phyloP scores from a whole-genome alignment of 2,888 invertebrate genomes.

The Nomada fabriciana region DNA sequence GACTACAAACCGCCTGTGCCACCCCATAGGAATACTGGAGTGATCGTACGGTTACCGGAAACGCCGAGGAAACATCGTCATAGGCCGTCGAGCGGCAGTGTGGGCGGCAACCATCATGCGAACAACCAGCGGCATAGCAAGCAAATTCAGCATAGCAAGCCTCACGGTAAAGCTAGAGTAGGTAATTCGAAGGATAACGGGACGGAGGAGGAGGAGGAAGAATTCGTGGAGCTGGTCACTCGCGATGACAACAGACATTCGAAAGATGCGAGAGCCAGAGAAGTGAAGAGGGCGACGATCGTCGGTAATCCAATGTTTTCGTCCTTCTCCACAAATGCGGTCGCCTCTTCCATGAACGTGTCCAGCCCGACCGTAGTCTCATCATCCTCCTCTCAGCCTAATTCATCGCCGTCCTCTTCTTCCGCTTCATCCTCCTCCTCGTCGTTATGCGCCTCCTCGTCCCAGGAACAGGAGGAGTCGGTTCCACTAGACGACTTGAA shows the following conservation, averaged over 20 bases:
- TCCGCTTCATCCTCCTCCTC: conserved; percentile 79
- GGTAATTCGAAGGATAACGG: conserved; percentile 66
- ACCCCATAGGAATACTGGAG: conserved; percentile 91
- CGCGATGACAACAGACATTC: conserved; percentile 76
- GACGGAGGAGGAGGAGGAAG: conserved; percentile 73
- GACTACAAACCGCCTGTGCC: conserved; percentile 96
- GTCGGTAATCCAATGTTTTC: conserved; percentile 96
- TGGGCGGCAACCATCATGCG: conserved; percentile 76
- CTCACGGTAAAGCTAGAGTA: conserved; percentile 71
- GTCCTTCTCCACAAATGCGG: conserved; percentile 78
- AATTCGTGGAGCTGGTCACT: conserved; percentile 80
- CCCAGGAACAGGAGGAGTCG: conserved; percentile 86
- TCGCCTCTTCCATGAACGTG: conserved; percentile 59
- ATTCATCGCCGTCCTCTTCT: conserved; percentile 84
- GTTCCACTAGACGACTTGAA: conserved; percentile 92
- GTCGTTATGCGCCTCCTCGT: conserved; percentile 68
- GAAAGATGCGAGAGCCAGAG: conserved; percentile 82
- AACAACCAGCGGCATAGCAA: conserved; percentile 81
- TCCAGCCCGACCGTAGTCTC: conserved; percentile 65
- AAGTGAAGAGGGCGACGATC: conserved; percentile 93
- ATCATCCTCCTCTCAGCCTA: conserved; percentile 72
- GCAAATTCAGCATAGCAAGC: conserved; percentile 69
- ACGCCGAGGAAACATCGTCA: conserved; percentile 83
- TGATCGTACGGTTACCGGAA: conserved; percentile 85
- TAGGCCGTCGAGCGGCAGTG: conserved; percentile 80